These are phyloP conservation scores for Deroplatys truncata DNA, from an alignment of 2,888 invertebrate genomes.

Conservation along the genomic window DNA sequence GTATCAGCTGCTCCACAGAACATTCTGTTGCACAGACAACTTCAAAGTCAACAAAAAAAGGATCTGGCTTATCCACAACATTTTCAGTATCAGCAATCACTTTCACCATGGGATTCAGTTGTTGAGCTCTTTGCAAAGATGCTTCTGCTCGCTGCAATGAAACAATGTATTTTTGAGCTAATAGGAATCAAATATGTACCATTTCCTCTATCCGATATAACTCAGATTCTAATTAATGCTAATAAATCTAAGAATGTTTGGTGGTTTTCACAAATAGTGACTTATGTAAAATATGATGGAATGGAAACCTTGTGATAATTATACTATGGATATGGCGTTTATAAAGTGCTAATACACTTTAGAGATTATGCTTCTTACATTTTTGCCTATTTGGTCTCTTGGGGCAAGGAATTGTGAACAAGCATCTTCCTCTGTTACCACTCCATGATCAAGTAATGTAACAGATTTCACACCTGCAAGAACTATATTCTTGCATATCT, in stretches of 20 bases:
- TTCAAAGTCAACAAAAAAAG: conserved; percentile 70
- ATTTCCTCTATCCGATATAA: neutral
- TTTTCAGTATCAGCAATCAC: conserved; percentile 64
- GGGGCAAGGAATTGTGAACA: conserved; percentile 82
- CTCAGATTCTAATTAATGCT: too few relatives aligned
- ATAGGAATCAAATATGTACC: neutral
- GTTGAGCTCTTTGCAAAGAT: conserved; percentile 71
- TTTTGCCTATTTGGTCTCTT: conserved; percentile 67
- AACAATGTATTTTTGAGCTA: too few relatives aligned
- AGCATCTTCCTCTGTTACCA: conserved; percentile 66
- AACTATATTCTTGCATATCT: conserved; percentile 93
- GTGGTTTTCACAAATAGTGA: neutral
- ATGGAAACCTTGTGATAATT: too few relatives aligned
- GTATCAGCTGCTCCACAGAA: conserved; percentile 63
- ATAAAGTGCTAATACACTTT: too few relatives aligned
- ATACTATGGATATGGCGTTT: too few relatives aligned
- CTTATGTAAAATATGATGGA: too few relatives aligned
- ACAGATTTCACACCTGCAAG: conserved; percentile 88
- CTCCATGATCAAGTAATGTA: conserved; percentile 74
- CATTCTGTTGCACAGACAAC: conserved; percentile 80
- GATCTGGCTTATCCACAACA: conserved; percentile 62
- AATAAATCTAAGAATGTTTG: neutral
- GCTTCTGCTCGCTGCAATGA: conserved; percentile 72
- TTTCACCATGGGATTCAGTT: conserved; percentile 91
- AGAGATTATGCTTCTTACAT: conserved; percentile 50